Evolutionary conservation across 92 coral and sea anemone species (phyloP).

Genomic region (Porites lobata): DNA sequence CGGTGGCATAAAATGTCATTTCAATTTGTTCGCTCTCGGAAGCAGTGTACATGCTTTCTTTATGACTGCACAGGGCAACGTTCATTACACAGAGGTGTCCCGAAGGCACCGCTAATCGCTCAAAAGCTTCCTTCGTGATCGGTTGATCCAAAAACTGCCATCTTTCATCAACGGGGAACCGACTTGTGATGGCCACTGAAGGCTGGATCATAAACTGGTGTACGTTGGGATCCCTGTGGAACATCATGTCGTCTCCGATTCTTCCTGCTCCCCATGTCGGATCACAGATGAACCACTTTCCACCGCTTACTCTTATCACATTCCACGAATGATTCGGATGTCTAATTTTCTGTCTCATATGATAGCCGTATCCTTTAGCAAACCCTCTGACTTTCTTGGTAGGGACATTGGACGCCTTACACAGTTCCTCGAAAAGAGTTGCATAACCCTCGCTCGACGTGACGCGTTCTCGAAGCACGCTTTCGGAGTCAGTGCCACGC

Average conservation of each 20-base stretch:
- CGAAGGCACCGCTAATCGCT: slow-evolving; percentile 82
- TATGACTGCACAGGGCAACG: slow-evolving; percentile 81
- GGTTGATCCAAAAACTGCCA: slow-evolving; percentile 81
- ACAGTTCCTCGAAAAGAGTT: slow-evolving; percentile 77
- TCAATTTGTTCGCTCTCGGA: slow-evolving; percentile 69
- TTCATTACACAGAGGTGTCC: slow-evolving; percentile 51
- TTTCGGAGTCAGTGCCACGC: slow-evolving; percentile 69
- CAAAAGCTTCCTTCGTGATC: slow-evolving; percentile 80
- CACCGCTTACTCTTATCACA: slow-evolving; percentile 69
- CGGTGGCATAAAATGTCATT: slow-evolving; percentile 66
- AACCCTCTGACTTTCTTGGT: slow-evolving; percentile 73
- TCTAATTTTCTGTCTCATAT: slow-evolving; percentile 66
- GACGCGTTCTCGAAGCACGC: slow-evolving; percentile 69
- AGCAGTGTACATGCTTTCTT: slow-evolving; percentile 66
- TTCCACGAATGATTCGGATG: slow-evolving; percentile 85
- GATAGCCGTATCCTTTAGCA: slow-evolving; percentile 87
- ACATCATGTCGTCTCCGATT: slow-evolving; percentile 85
- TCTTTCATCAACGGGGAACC: slow-evolving; percentile 73
- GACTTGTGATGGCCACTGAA: slow-evolving; percentile 75
- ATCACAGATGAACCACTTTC: slow-evolving; percentile 86
- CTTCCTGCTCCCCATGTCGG: slow-evolving; percentile 85
- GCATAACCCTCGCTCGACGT: slow-evolving; percentile 80
- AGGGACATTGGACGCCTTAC: slow-evolving; percentile 77
- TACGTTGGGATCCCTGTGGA: slow-evolving; percentile 75
- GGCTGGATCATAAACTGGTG: slow-evolving; percentile 79